These are phyloP conservation scores for Bombylius discolor DNA, from an alignment of 2,888 invertebrate genomes.

Conservation along the genomic window DNA sequence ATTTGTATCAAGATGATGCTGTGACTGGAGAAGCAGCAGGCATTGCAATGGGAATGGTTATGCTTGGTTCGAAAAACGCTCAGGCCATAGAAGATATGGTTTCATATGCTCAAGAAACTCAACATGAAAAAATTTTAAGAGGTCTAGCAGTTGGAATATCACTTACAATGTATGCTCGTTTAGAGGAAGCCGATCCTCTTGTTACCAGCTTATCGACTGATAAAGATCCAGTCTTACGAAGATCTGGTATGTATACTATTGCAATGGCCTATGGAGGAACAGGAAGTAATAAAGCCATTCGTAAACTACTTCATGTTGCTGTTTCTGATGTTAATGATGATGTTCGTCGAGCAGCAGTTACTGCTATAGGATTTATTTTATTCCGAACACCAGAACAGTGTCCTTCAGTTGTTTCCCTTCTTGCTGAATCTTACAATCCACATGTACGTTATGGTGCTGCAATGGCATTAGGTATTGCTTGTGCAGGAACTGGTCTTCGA, in stretches of 20 bases:
- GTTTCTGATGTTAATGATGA: conserved; percentile 99
- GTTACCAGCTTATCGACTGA: conserved; percentile 81
- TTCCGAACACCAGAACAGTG: conserved; percentile 96
- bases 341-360: conserved; percentile 95
- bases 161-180: conserved; percentile 89
- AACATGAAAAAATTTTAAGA: conserved; percentile 95
- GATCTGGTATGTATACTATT: conserved; percentile 95
- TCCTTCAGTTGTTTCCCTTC: conserved; percentile 89
- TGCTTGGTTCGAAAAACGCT: conserved; percentile 89
- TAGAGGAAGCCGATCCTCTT: conserved; percentile 92
- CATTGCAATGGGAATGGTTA: conserved; percentile 98
- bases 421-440: conserved; percentile 98
- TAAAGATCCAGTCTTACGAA: conserved; percentile 86
- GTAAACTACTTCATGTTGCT: conserved; percentile 87
- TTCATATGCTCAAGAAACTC: conserved; percentile 74
- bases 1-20: conserved; percentile 96
- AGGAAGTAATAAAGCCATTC: conserved; percentile 92
- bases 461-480: conserved; percentile 97
- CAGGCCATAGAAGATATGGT: conserved; percentile 90
- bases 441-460: conserved; percentile 98
- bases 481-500: conserved; percentile 93
- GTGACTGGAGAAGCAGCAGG: conserved; percentile 98
- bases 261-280: conserved; percentile 98
- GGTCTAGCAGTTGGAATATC: conserved; percentile 95
- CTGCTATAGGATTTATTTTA: conserved; percentile 93